A percentile compares a stretch with the other conserved stretches of the same genome.
phyloP scores from a whole-genome alignment of 2,888 invertebrate genomes.

The Coelinius sp. region DNA sequence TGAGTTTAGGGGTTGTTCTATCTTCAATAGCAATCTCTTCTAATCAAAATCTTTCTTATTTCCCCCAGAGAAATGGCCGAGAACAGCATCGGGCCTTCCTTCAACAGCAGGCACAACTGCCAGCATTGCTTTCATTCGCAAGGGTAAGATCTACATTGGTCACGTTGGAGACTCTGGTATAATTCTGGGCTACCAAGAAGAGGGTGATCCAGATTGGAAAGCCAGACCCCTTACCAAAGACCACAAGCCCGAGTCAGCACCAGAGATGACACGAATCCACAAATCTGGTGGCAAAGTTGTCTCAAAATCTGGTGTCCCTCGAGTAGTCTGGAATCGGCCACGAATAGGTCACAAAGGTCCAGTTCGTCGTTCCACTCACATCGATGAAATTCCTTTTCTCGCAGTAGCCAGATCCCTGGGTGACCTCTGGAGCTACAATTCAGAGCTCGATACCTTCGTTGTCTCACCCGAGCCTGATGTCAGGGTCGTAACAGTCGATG shows the following conservation, averaged over 20 bases:
- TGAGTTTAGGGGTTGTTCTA: too few relatives aligned
- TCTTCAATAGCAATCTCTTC: too few relatives aligned
- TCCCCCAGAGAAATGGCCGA: constrained; percentile 96
- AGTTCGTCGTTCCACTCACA: constrained; percentile 88
- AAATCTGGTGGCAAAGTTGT: constrained; percentile 86
- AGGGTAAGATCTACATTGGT: constrained; percentile 95
- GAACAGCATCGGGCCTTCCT: constrained; percentile 93
- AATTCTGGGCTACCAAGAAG: constrained; percentile 86
- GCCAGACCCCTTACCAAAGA: constrained; percentile 89
- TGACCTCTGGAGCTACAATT: constrained; percentile 98
- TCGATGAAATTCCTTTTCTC: constrained; percentile 95
- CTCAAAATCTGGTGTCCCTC: constrained; percentile 87
- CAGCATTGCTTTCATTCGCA: constrained; percentile 93
- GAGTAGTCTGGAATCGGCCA: constrained; percentile 98
- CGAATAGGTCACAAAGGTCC: constrained; percentile 88
- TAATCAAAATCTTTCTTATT: too few relatives aligned
- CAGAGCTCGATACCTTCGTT: constrained; percentile 89
- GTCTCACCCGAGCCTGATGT: constrained; percentile 99
- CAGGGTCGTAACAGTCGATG: constrained; percentile 84
- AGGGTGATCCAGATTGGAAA: constrained; percentile 81
- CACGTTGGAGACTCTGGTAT: constrained; percentile 99
- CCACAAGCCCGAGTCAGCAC: constrained; percentile 93
- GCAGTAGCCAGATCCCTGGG: constrained; percentile 96
- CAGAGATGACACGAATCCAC: constrained; percentile 87
- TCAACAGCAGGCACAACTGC: constrained; percentile 99